These are phyloP conservation scores for Drosophila atroscutellata DNA, from an alignment of 2,888 invertebrate genomes.

Conservation along the genomic window DNA sequence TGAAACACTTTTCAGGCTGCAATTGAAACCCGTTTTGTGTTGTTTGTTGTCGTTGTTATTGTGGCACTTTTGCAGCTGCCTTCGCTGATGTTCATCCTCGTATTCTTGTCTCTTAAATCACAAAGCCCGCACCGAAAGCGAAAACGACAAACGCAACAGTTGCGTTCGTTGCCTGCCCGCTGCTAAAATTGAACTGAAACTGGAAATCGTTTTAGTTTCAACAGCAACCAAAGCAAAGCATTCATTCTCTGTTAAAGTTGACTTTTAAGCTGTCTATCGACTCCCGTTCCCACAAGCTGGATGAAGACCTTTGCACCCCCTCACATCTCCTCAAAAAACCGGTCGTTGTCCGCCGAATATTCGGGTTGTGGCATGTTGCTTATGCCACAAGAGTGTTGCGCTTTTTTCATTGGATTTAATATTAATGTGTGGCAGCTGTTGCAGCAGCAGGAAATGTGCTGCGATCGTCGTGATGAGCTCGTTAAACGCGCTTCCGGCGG, in stretches of 20 bases:
- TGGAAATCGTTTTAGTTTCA: conserved; percentile 68
- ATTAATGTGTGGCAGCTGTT: conserved; percentile 70
- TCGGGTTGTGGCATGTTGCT: conserved; percentile 71
- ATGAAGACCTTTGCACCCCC: conserved; percentile 16
- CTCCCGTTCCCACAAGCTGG: conserved; percentile 74
- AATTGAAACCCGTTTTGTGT: conserved; percentile 65
- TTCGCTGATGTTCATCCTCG: conserved; percentile 59
- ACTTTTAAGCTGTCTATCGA: conserved; percentile 61
- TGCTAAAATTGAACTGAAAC: conserved; percentile 80
- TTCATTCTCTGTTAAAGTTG: conserved; percentile 34
- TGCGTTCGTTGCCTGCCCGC: conserved; percentile 68
- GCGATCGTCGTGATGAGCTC: conserved; percentile 47
- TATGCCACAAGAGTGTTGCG: conserved; percentile 51
- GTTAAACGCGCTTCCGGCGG: conserved; percentile 49
- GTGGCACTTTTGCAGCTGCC: conserved; percentile 78
- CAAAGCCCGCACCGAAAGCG: conserved; percentile 61
- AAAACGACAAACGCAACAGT: conserved; percentile 56
- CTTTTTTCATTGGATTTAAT: conserved; percentile 49
- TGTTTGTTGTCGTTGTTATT: conserved; percentile 18
- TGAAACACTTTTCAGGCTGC: conserved; percentile 52
- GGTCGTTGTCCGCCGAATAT: conserved; percentile 76
- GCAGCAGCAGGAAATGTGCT: conserved; percentile 44
- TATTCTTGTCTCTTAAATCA: conserved; percentile 65
- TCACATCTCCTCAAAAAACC: conserved; percentile 49
- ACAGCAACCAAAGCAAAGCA: conserved; percentile 18